phyloP scores from a whole-genome alignment of 2,888 invertebrate species.

The Sussaba pulchella region DNA sequence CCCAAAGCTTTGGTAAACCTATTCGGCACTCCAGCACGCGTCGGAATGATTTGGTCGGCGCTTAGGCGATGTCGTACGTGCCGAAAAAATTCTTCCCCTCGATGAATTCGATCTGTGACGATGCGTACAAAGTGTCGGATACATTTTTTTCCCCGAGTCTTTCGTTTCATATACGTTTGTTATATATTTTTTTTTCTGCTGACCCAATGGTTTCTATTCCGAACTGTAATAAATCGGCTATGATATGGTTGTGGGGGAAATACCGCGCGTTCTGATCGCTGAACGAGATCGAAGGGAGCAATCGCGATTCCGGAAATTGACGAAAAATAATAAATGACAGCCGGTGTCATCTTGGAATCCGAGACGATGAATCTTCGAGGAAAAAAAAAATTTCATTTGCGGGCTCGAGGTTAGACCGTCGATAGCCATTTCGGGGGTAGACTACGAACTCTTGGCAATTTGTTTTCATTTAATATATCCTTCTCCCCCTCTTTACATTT shows the following conservation, averaged over 20 bases:
- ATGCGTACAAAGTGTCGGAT: not conserved
- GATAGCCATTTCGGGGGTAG: no score
- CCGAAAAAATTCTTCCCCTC: not conserved
- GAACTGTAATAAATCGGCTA: no score
- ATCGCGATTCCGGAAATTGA: no score
- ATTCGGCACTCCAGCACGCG: constrained; percentile 18
- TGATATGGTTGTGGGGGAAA: no score
- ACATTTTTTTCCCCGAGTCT: not conserved
- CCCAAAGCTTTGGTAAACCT: constrained; percentile 47
- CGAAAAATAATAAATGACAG: no score
- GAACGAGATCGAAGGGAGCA: no score
- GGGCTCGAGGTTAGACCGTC: not conserved
- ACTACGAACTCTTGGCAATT: not conserved
- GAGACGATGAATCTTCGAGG: no score
- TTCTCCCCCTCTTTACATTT: no score
- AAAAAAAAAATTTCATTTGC: no score
- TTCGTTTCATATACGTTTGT: not conserved
- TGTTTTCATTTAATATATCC: no score
- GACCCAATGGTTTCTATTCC: not conserved
- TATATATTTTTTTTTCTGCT: not conserved
- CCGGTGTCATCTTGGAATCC: no score
- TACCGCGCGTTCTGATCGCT: no score
- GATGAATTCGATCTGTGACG: not conserved
- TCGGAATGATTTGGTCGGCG: constrained; percentile 49
- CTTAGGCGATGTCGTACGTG: constrained; percentile 12